Base-by-base conservation (phyloP, 2,888 invertebrate genomes). In the Rhabditophanes sp. region DNA sequence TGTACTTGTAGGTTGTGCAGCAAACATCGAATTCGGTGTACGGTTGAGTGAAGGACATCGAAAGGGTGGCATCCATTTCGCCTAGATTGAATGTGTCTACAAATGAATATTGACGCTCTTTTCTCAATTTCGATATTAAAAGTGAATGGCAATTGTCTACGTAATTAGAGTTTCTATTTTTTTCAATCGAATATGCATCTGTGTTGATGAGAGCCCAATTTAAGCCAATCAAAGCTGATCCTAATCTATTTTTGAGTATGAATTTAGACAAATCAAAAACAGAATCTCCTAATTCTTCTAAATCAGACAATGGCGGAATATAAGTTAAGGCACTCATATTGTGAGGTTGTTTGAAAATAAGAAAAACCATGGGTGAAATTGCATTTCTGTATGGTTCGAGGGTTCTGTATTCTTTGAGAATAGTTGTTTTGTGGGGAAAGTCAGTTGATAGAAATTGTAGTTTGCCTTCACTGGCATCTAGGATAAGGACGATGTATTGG, bases 91-190 rank as follows among this genome's bases (percentile, higher is more conserved):
- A 41, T 3, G 30, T 31, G 7, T 47, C 37, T 6, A 47, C 39
- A 29, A 53, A 43, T 8, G 36, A 31, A 30, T 44, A 51, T 26
- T 33, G 36, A 7, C 34, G 36, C 14, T 46, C 42, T 6, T 36
- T 33, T 11, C 38, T 23, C 9, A 52, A 33, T 37, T 53, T 55
- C 53, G 25, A 42, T 43, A 11, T 9, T 12, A 11, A 8, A 4
- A 61, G 38, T 31, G 57, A 54, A 28, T 63, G 56, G 38, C 61
- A 61, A 29, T 61, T 57, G 37, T 61, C 61, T 11, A 51, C 48
- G 25, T 42, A 41, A 17, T 54, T 55, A 8, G 41, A 26, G 8
- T 58, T 16, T 18, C 58, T 27, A 19, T 59, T 56, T 25, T 50
- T 38, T 32, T 62, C 61, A 22, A 61, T 61, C 22, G 57, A 50